Conservation (phyloP, 2,113 vertebrate genomes). For the Tiliqua scincoides region DNA sequence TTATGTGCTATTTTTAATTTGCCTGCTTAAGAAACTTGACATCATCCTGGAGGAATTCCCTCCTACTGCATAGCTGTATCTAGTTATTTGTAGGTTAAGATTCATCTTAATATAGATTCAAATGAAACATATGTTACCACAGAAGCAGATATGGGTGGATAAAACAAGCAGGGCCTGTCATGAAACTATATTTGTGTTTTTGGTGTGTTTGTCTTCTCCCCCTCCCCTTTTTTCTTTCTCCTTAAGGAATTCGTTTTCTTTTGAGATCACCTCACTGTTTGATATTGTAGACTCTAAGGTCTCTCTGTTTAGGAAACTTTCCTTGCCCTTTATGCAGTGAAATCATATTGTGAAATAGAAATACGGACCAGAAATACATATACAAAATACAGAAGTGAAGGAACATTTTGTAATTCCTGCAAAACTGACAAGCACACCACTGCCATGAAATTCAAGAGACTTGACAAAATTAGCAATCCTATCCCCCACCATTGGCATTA, state of each 20-base stretch:
- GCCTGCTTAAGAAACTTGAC: constrained; percentile 79
- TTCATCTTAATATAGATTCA: constrained; percentile 86
- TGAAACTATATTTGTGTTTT: constrained; percentile 65
- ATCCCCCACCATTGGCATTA: background rate
- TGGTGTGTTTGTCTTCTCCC: background rate
- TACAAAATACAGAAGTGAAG: constrained; percentile 40
- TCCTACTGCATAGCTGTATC: constrained; percentile 82
- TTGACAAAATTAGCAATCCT: constrained; percentile 14
- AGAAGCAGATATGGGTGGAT: constrained; percentile 70
- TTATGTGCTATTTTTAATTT: constrained; percentile 82
- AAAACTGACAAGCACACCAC: constrained; percentile 26
- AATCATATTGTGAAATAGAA: constrained; percentile 52
- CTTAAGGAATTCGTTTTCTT: constrained; percentile 67
- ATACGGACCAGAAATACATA: too few species aligned
- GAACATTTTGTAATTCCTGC: constrained; percentile 37
- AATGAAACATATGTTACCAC: constrained; percentile 85
- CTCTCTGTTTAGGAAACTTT: constrained; percentile 65
- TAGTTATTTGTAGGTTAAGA: constrained; percentile 87
- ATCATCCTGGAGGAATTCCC: constrained; percentile 80
- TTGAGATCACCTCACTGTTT: constrained; percentile 60
- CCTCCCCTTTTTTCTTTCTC: constrained; percentile 43
- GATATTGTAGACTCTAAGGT: constrained; percentile 62
- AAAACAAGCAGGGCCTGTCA: constrained; percentile 66
- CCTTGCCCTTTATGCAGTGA: constrained; percentile 61
- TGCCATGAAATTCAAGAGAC: constrained; percentile 13